Conservation (phyloP, 2,888 invertebrate genomes). For the Boloria euphrosyne region DNA sequence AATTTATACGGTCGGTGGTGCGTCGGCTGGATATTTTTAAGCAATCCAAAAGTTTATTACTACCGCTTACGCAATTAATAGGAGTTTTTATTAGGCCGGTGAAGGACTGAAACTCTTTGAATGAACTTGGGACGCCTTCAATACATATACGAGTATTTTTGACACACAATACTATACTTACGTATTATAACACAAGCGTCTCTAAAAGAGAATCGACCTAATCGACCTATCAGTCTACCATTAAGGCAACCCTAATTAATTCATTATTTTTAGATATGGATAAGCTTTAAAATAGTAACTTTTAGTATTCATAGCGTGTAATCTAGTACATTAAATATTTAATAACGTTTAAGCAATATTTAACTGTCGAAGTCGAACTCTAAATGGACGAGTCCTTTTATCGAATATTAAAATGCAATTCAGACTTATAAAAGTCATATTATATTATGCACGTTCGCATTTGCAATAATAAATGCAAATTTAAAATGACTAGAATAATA, state of each 20-base stretch:
- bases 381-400: constrained; percentile 14
- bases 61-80: constrained; percentile 79
- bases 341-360: constrained; percentile 13
- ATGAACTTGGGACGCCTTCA: constrained; percentile 44
- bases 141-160: constrained; percentile 22
- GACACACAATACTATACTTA: neutral
- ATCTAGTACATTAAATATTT: neutral
- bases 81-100: constrained; percentile 78
- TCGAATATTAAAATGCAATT: constrained; percentile 20
- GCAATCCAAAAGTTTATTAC: constrained; percentile 80
- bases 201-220: too few relatives aligned
- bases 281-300: too few relatives aligned
- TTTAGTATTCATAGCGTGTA: neutral
- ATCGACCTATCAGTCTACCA: too few relatives aligned
- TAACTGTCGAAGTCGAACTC: constrained; percentile 9
- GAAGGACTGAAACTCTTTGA: constrained; percentile 74
- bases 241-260: too few relatives aligned
- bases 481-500: constrained; percentile 24
- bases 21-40: constrained; percentile 74
- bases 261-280: too few relatives aligned
- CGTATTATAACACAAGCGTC: too few relatives aligned
- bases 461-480: constrained; percentile 29
- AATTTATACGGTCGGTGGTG: constrained; percentile 74
- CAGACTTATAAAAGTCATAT: constrained; percentile 20
- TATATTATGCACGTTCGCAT: constrained; percentile 19